Conservation (phyloP, 2,113 vertebrate genomes). For the Hippotragus niger region DNA sequence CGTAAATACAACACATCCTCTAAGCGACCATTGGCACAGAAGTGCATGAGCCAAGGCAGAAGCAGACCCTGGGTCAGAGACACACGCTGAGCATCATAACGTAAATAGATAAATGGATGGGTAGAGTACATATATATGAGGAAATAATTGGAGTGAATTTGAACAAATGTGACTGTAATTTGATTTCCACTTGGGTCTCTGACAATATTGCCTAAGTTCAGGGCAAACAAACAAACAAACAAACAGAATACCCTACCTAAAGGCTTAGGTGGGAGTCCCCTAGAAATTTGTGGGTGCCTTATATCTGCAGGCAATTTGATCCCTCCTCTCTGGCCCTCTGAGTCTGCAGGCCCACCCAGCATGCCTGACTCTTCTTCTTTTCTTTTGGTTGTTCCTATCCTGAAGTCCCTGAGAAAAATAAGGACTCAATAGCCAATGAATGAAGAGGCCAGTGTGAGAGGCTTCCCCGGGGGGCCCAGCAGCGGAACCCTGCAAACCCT, state of each 20-base stretch:
- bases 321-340: neutral
- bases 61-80: neutral
- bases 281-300: neutral
- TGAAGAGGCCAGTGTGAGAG: neutral
- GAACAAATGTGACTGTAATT: neutral
- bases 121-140: neutral
- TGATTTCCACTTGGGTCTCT: neutral
- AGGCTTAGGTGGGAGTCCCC: neutral
- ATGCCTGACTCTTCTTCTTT: neutral
- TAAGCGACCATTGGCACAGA: neutral
- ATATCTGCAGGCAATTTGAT: neutral
- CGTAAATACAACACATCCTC: neutral
- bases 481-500: neutral
- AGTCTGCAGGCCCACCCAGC: neutral
- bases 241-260: neutral
- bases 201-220: neutral
- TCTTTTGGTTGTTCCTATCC: neutral
- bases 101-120: neutral
- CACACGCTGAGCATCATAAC: neutral
- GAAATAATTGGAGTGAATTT: neutral
- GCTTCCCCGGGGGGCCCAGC: neutral
- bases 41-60: neutral
- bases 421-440: neutral
- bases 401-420: neutral
- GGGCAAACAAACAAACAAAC: fast-evolving